phyloP scores from a whole-genome alignment of 1,140 invertebrate species.

The Caenorhabditis remanei region DNA sequence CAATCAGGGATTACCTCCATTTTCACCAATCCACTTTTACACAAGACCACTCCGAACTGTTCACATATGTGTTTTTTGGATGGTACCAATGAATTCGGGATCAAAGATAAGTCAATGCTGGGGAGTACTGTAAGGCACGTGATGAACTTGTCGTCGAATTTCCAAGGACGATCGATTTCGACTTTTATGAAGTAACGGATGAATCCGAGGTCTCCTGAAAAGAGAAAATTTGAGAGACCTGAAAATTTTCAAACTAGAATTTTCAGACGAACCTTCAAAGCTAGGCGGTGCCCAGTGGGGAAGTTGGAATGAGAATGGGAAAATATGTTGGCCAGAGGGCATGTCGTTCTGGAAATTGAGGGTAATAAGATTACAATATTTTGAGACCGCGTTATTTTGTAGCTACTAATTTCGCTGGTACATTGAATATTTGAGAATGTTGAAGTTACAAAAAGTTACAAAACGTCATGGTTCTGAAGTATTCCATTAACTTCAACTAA shows the following conservation, averaged over 20 bases:
- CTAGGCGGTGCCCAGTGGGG: slow-evolving; percentile 33
- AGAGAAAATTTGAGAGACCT: not conserved
- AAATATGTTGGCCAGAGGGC: slow-evolving; percentile 22
- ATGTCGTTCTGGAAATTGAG: slow-evolving; percentile 17
- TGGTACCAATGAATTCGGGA: slow-evolving; percentile 4
- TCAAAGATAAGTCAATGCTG: not conserved
- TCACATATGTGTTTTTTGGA: slow-evolving; percentile 25
- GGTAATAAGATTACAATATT: not conserved
- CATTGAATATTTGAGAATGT: too few relatives aligned
- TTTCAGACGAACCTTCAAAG: not conserved
- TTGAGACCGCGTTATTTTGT: too few relatives aligned
- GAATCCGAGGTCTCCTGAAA: slow-evolving; percentile 34
- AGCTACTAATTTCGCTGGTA: too few relatives aligned
- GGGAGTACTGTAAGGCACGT: slow-evolving; percentile 19
- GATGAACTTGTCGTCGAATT: slow-evolving; percentile 45
- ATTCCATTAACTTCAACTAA: not conserved
- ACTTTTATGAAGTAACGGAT: slow-evolving; percentile 32
- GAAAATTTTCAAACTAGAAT: too few relatives aligned
- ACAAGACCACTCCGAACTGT: slow-evolving; percentile 30
- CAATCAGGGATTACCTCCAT: too few relatives aligned
- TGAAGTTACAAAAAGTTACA: too few relatives aligned
- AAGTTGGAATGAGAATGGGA: slow-evolving; percentile 26
- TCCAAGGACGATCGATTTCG: slow-evolving; percentile 35
- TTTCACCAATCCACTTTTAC: slow-evolving; percentile 13
- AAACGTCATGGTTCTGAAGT: too few relatives aligned